Evolutionary conservation across 1,140 invertebrate species (phyloP).

Genomic region (Pseudomyrmex gracilis): DNA sequence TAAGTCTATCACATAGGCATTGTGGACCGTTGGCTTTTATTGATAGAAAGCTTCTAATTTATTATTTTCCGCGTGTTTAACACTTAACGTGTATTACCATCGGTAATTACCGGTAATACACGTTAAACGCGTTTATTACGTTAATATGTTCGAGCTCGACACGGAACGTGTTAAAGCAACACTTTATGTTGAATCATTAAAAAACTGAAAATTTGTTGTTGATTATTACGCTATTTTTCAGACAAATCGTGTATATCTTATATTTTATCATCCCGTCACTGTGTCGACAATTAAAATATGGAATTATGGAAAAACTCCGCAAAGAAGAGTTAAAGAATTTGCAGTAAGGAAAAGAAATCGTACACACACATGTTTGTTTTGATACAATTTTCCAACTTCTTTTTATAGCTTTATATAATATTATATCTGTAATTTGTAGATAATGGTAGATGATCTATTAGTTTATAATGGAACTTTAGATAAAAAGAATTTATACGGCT

Average conservation of each 20-base stretch:
- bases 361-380: neutral
- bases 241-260: conserved; percentile 90
- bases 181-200: too few species aligned
- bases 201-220: too few species aligned
- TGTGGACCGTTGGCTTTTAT: too few species aligned
- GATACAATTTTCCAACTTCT: neutral
- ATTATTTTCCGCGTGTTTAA: too few species aligned
- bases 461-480: conserved; percentile 90
- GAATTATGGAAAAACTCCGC: conserved; percentile 94
- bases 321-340: conserved; percentile 93
- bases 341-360: conserved; percentile 86
- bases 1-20: too few species aligned
- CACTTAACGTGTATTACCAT: too few species aligned
- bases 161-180: too few species aligned
- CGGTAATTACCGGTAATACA: too few species aligned
- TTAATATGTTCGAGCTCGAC: too few species aligned
- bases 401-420: neutral
- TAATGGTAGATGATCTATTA: conserved; percentile 91
- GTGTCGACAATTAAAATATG: conserved; percentile 92
- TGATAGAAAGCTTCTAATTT: too few species aligned
- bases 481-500: conserved; percentile 81
- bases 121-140: too few species aligned
- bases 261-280: conserved; percentile 91
- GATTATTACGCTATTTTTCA: conserved; percentile 76
- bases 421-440: conserved; percentile 80